Percentiles rank a stretch among this genome's conserved stretches.
phyloP scores from a whole-genome alignment of 2,888 invertebrate species.

The Tipula helvola region DNA sequence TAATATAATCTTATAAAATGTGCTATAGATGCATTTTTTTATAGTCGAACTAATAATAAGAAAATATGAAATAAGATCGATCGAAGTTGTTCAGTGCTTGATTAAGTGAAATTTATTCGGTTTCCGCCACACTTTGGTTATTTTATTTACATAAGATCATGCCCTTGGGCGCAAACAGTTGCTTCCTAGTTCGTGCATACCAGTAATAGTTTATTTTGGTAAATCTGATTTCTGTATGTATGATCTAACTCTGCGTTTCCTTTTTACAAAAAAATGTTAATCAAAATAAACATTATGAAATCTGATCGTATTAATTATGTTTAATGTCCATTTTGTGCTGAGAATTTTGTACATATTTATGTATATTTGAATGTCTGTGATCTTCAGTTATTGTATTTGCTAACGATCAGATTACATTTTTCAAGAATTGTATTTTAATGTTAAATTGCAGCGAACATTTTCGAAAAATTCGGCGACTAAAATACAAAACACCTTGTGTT shows the following conservation, averaged over 20 bases:
- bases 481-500: background rate
- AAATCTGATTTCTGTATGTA: background rate
- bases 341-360: background rate
- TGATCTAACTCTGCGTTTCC: background rate
- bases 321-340: background rate
- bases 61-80: background rate
- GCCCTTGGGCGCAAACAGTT: background rate
- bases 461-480: background rate
- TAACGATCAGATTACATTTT: background rate
- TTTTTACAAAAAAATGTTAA: background rate
- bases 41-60: background rate
- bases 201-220: background rate
- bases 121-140: background rate
- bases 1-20: background rate
- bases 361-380: background rate
- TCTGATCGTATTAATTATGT: background rate
- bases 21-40: background rate
- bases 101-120: background rate
- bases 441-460: background rate
- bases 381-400: background rate
- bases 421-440: background rate
- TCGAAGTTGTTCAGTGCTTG: background rate
- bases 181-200: background rate
- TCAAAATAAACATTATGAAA: background rate
- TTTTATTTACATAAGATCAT: background rate